Evolutionary conservation across 2,113 vertebrate species (phyloP).

Genomic region (Chrysochloris asiatica): DNA sequence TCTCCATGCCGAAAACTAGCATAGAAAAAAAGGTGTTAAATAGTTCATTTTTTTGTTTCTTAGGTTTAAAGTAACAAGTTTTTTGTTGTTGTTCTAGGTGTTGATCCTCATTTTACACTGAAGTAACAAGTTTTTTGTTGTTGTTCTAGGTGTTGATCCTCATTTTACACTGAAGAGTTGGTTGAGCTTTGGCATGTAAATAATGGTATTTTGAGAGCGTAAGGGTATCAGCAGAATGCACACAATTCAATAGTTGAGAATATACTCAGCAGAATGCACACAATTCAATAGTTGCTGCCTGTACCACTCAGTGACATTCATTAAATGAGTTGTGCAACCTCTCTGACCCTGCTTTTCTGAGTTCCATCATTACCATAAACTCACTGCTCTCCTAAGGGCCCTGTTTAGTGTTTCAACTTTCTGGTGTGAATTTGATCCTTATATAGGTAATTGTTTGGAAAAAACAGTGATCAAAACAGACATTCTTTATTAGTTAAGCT

Average conservation of each 20-base stretch:
- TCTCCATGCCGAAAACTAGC: not conserved
- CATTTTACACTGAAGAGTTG: constrained; percentile 15
- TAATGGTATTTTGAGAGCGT: not conserved
- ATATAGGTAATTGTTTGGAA: not conserved
- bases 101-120: constrained; percentile 2
- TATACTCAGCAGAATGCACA: not conserved
- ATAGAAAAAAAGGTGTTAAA: constrained; percentile 1
- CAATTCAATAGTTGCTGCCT: not conserved
- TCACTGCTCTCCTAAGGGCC: not conserved
- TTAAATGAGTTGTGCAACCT: not conserved
- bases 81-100: not conserved
- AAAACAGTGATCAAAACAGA: no score
- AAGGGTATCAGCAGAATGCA: not conserved
- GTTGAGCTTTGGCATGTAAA: constrained; percentile 24
- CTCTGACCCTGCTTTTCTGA: no score
- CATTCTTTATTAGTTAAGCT: no score
- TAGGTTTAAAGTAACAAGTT: not conserved
- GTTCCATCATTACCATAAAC: not conserved
- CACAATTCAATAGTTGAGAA: no score
- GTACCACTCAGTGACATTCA: not conserved
- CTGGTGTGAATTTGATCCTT: not conserved
- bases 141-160: not conserved
- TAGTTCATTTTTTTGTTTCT: not conserved
- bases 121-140: no score
- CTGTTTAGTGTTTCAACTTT: not conserved